A percentile compares a stretch with the other conserved stretches of the same genome.
phyloP scores from a whole-genome alignment of 2,797 vertebrate genomes.

The Gymnodraco acuticeps region DNA sequence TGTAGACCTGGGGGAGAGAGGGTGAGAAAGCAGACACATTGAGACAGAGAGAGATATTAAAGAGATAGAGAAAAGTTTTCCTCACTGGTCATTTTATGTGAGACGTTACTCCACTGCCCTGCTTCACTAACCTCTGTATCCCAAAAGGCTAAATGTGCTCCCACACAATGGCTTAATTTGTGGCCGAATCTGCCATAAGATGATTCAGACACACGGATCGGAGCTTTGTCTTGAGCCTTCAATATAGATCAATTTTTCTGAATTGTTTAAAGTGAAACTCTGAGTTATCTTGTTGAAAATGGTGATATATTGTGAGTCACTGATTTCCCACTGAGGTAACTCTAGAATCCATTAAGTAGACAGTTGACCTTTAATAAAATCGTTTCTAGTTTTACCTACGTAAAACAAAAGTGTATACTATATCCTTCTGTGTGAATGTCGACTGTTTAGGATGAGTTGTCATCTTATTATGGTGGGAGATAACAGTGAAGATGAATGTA shows the following conservation, averaged over 20 bases:
- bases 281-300: not conserved
- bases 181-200: slow-evolving; percentile 31
- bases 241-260: slow-evolving; percentile 18
- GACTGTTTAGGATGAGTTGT: not conserved
- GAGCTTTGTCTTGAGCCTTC: not conserved
- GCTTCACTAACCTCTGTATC: slow-evolving; percentile 61
- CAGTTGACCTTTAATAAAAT: not conserved
- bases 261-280: slow-evolving; percentile 1
- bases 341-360: not conserved
- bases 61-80: slow-evolving; percentile 30
- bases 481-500: not conserved
- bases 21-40: not conserved
- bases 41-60: slow-evolving; percentile 13
- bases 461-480: not conserved
- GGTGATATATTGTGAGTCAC: not conserved
- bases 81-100: slow-evolving; percentile 61
- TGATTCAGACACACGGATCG: slow-evolving; percentile 10
- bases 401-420: not conserved
- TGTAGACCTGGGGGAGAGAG: not conserved
- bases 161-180: slow-evolving; percentile 33
- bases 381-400: not conserved
- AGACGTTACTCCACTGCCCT: slow-evolving; percentile 57
- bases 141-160: slow-evolving; percentile 27
- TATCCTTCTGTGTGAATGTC: slow-evolving; percentile 1
- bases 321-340: not conserved